A percentile compares a stretch with the other conserved stretches of the same genome.
Evolutionary conservation across 2,113 vertebrate genomes (phyloP).

Genomic region (Tragelaphus imberbis): DNA sequence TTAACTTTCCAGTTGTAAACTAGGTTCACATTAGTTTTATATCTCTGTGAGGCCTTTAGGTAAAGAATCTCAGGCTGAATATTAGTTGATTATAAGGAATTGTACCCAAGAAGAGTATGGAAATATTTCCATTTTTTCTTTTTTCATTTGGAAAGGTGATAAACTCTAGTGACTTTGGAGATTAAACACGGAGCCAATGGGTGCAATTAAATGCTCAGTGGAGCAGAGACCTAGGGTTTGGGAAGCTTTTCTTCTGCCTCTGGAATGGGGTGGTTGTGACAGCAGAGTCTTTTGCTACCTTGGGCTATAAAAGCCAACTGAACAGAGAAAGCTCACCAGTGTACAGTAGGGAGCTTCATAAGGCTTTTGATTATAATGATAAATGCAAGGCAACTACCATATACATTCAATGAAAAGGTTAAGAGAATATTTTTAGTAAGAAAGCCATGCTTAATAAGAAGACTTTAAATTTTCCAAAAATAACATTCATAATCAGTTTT

Average conservation of each 20-base stretch:
- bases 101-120: neutral
- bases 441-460: neutral
- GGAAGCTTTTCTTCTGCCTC: neutral
- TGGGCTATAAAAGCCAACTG: neutral
- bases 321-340: neutral
- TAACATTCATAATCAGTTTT: neutral
- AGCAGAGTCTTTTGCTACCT: neutral
- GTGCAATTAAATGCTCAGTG: neutral
- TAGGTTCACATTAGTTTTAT: neutral
- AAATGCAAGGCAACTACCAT: neutral
- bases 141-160: neutral
- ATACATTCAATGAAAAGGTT: neutral
- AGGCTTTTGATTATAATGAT: neutral
- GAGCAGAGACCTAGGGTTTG: neutral
- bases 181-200: neutral
- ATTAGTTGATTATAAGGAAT: neutral
- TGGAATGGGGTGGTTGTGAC: neutral
- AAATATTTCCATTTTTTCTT: neutral
- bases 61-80: neutral
- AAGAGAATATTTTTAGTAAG: neutral
- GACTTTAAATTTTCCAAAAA: conserved; percentile 3
- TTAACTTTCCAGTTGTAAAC: neutral
- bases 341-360: neutral
- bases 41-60: neutral
- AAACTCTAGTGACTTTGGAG: neutral